These are phyloP conservation scores for Athrips mouffetella DNA, from an alignment of 2,888 invertebrate species.

Conservation along the genomic window DNA sequence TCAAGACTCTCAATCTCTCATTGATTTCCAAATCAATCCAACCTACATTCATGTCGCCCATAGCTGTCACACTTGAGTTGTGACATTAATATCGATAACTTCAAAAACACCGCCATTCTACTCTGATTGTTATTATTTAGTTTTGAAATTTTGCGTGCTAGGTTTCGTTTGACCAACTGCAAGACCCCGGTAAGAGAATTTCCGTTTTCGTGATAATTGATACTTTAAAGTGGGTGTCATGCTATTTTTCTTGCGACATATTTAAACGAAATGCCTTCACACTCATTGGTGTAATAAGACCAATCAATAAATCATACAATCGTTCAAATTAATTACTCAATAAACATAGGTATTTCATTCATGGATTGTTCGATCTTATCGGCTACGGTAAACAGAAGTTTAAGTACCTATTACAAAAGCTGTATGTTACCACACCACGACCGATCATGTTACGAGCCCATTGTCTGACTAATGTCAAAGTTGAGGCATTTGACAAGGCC, in stretches of 20 bases:
- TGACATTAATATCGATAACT: conserved; percentile 8
- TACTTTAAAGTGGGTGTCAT: no score
- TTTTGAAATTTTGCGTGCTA: conserved; percentile 2
- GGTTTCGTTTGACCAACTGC: not conserved
- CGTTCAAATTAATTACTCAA: conserved; percentile 5
- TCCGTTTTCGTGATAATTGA: no score
- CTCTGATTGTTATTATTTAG: not conserved
- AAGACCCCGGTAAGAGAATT: not conserved
- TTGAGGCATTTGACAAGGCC: conserved; percentile 42
- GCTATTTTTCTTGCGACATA: no score
- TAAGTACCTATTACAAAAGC: not conserved
- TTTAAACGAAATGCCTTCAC: not conserved
- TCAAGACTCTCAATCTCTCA: no score
- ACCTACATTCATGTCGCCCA: conserved; percentile 10
- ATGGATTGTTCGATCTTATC: conserved; percentile 1
- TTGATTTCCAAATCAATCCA: conserved; percentile 9
- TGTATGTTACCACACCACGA: conserved; percentile 22
- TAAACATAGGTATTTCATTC: not conserved
- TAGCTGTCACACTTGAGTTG: conserved; percentile 2
- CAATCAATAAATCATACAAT: not conserved
- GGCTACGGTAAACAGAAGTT: not conserved
- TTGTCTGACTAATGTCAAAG: conserved; percentile 44
- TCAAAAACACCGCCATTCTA: conserved; percentile 6
- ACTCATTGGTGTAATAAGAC: no score
- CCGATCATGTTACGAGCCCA: conserved; percentile 27